Evolutionary conservation across 2,113 vertebrate genomes (phyloP).

Genomic region (Etia nguti): DNA sequence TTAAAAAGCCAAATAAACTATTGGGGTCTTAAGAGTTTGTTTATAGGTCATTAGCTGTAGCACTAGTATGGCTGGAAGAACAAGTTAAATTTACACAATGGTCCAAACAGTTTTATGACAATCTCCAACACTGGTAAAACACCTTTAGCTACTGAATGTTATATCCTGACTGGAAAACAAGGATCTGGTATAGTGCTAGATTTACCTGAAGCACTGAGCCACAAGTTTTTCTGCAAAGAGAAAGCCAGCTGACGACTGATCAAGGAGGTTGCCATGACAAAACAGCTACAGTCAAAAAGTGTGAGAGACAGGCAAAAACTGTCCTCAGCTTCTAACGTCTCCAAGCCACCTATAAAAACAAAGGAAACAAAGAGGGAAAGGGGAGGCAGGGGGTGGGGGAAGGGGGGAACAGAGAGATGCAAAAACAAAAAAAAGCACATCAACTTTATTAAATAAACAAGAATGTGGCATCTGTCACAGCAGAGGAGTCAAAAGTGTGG

Average conservation of each 20-base stretch:
- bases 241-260: constrained; percentile 74
- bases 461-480: neutral
- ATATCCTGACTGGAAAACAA: neutral
- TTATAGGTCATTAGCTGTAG: neutral
- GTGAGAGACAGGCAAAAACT: neutral
- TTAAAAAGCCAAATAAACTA: neutral
- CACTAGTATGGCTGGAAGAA: neutral
- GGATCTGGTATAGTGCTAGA: neutral
- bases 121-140: neutral
- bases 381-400: neutral
- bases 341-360: constrained; percentile 29
- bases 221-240: constrained; percentile 73
- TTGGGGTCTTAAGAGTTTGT: neutral
- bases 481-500: neutral
- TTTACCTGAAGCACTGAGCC: constrained; percentile 57
- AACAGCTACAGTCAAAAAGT: neutral
- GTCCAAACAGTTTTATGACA: neutral
- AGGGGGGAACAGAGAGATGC: neutral
- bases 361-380: neutral
- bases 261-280: constrained; percentile 80
- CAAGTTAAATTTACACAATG: neutral
- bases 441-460: neutral
- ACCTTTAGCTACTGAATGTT: neutral
- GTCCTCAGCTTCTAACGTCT: constrained; percentile 10
- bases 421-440: no score